Evolutionary conservation across 2,888 invertebrate species (phyloP), one percentile per base, ranked within the genome.

Genomic region (Sclerodermus sp.): DNA sequence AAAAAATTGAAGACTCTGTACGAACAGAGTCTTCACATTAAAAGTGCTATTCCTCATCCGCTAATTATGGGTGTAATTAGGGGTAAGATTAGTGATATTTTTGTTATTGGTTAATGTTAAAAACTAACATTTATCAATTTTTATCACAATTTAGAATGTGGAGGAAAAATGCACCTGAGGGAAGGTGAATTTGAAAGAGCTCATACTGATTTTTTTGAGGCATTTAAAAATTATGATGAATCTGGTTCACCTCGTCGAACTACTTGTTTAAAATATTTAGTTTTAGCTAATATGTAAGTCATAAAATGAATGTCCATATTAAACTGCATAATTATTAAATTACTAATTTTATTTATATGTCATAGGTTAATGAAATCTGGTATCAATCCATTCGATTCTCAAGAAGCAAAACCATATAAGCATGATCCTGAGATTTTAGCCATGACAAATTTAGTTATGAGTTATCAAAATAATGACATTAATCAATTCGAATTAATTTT

Each of bases 41-140:
- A 99, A 79, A 96, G 97, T 36, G 99, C 98, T 44, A 99, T 99
- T 76, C 98, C 99, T n/a, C 99, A 99, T 86, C 99, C 99, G 2
- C 83, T 99, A 29, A 99, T 99, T 66, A 97, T 99, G 97, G 98
- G 98, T 12, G 97, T 99, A 30, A 99, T 99, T 55, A 84, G 97
- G 87, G 93, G 92, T 92, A 78, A 41, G 42, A 1, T 46, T 14
- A 1, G 37, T 38, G 32, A 45, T 23, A 15, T 1, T 44, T 23
- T 5, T 23, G 3, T 23, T 3, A n/a, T 31, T 43, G 40, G 15
- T 40, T 40, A 12, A 12, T 12, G 6, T 38, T 41, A 10, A 6
- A 38, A 38, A n/a, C n/a, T n/a, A n/a, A n/a, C n/a, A n/a, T n/a
- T 43, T 32, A 15, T 43, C 12, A 15, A 13, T 16, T 32, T 32